Evolutionary conservation across 92 coral and sea anemone genomes (phyloP).

Genomic region (Phenganax marumi): DNA sequence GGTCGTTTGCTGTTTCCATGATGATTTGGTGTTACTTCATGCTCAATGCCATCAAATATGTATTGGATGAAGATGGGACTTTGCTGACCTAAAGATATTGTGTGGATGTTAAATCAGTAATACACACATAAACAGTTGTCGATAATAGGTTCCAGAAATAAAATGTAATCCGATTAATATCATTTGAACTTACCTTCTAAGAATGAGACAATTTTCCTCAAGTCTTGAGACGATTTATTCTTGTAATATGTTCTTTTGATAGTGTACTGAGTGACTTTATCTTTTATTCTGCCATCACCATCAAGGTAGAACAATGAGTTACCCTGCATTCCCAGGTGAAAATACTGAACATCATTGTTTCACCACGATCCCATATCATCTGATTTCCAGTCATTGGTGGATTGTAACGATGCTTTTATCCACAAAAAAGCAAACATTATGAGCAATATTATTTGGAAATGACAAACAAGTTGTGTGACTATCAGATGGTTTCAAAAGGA

Average conservation of each 20-base stretch:
- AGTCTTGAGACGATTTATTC: background rate
- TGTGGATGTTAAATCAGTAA: no score
- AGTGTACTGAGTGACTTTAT: no score
- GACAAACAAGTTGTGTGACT: background rate
- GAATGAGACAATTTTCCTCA: conserved; percentile 6
- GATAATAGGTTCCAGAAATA: no score
- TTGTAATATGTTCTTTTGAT: conserved; percentile 5
- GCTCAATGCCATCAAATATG: conserved; percentile 18
- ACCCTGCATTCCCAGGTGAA: conserved; percentile 6
- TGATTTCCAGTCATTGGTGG: background rate
- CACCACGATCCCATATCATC: conserved; percentile 40
- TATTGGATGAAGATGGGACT: conserved; percentile 15
- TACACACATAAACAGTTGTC: no score
- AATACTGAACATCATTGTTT: conserved; percentile 34
- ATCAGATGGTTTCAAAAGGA: conserved; percentile 5
- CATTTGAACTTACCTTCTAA: conserved; percentile 7
- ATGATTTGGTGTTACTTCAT: background rate
- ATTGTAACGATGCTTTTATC: background rate
- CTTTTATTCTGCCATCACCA: background rate
- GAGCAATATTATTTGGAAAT: conserved; percentile 9
- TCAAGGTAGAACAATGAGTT: background rate
- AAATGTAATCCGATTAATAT: background rate
- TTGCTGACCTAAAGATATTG: conserved; percentile 9
- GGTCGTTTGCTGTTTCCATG: conserved; percentile 29
- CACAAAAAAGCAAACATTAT: conserved; percentile 24